A percentile compares a stretch with the other conserved stretches of the same genome.
phyloP scores from a whole-genome alignment of 1,140 invertebrate genomes.

The Polypedilum vanderplanki region DNA sequence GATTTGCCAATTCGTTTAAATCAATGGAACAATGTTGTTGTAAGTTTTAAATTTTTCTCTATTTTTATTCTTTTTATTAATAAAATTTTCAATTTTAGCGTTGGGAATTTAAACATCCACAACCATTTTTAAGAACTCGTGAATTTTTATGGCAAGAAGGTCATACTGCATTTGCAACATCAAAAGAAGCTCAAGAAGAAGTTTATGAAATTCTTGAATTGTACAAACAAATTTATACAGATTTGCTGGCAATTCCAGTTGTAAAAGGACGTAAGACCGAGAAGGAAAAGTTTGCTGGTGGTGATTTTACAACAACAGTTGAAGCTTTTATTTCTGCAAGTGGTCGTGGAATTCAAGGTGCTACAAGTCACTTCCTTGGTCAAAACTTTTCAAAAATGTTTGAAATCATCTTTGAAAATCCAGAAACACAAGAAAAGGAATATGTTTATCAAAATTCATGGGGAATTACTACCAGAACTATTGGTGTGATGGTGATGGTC shows the following conservation, averaged over 20 bases:
- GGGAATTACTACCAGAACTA: constrained; percentile 95
- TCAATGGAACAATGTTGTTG: constrained; percentile 99
- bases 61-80: not conserved
- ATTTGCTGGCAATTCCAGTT: constrained; percentile 91
- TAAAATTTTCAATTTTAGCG: constrained; percentile 61
- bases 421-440: constrained; percentile 80
- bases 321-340: constrained; percentile 93
- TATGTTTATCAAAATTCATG: constrained; percentile 97
- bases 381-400: constrained; percentile 99
- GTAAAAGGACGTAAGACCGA: constrained; percentile 93
- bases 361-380: constrained; percentile 95
- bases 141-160: constrained; percentile 99
- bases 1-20: constrained; percentile 94
- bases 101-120: constrained; percentile 99
- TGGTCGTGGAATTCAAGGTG: constrained; percentile 92
- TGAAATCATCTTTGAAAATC: constrained; percentile 91
- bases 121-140: constrained; percentile 93
- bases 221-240: constrained; percentile 84
- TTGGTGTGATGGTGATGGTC: constrained; percentile 91
- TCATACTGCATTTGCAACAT: constrained; percentile 84
- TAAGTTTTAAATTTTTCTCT: constrained; percentile 43
- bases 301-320: constrained; percentile 94
- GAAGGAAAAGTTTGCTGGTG: constrained; percentile 99
- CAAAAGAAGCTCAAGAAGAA: constrained; percentile 82
- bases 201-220: constrained; percentile 74